phyloP scores from a whole-genome alignment of 2,113 vertebrate species.

The Chelonoidis abingdonii region DNA sequence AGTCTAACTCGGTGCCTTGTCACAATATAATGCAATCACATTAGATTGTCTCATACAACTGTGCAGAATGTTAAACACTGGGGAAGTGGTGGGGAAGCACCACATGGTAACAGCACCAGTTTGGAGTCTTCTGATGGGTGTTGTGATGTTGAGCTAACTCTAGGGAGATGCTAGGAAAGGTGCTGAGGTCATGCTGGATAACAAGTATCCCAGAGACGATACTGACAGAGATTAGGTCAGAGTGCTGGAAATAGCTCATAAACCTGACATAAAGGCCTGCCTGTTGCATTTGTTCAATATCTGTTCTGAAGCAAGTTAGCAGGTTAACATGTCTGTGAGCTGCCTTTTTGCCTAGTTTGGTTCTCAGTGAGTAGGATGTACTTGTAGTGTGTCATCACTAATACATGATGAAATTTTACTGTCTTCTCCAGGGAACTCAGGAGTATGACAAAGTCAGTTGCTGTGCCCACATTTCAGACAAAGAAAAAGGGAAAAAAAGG shows the following conservation, averaged over 20 bases:
- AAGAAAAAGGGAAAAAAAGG: background rate
- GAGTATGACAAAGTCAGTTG: rapidly evolving
- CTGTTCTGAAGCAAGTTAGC: background rate
- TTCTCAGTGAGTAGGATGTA: background rate
- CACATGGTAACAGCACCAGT: background rate
- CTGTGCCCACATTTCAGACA: background rate
- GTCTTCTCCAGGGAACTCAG: background rate
- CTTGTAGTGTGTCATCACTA: background rate
- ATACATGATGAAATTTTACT: background rate
- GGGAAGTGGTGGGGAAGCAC: rapidly evolving
- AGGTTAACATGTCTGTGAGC: rapidly evolving
- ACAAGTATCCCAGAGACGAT: background rate
- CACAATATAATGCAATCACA: background rate
- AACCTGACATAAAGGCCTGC: rapidly evolving
- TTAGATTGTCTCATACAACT: rapidly evolving
- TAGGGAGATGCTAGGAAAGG: background rate
- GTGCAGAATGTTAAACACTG: background rate
- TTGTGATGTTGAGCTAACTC: rapidly evolving
- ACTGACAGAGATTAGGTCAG: background rate
- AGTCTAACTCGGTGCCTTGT: rapidly evolving
- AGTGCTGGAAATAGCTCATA: background rate
- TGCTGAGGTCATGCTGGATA: background rate
- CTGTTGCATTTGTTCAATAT: rapidly evolving
- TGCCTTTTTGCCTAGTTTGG: background rate
- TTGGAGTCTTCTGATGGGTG: background rate